Conservation (phyloP, 2,797 vertebrate genomes). For the Schizopygopsis malacanthus region DNA sequence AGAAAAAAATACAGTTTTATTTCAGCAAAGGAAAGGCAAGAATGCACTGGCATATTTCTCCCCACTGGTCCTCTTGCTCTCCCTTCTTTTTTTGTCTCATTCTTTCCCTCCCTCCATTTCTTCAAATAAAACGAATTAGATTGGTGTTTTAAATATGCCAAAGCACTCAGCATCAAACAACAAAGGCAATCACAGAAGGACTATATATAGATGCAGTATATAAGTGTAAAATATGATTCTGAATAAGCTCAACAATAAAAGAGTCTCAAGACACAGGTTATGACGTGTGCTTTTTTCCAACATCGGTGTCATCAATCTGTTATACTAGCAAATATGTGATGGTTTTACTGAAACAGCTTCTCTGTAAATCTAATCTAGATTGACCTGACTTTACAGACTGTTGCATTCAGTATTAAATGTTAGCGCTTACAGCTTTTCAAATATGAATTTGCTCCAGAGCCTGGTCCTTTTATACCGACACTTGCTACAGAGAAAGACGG, state of each 20-base stretch:
- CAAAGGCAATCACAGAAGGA: conserved; percentile 77
- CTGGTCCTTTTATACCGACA: conserved; percentile 21
- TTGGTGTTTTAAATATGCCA: conserved; percentile 81
- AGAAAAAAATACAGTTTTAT: conserved; percentile 69
- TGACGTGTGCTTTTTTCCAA: neutral
- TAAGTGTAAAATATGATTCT: conserved; percentile 8
- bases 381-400: conserved; percentile 48
- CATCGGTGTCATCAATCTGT: conserved; percentile 4
- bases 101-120: conserved; percentile 60
- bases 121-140: conserved; percentile 79
- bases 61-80: conserved; percentile 42
- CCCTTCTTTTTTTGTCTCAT: conserved; percentile 64
- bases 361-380: conserved; percentile 12
- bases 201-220: conserved; percentile 1
- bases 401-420: conserved; percentile 69
- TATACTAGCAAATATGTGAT: neutral
- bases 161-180: conserved; percentile 73
- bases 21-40: conserved; percentile 68
- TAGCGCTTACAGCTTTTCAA: conserved; percentile 72
- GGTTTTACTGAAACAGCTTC: conserved; percentile 56
- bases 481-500: conserved; percentile 57
- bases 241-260: conserved; percentile 1
- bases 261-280: neutral
- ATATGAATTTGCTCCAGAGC: conserved; percentile 64
- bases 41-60: conserved; percentile 70